A percentile compares a stretch with the other conserved stretches of the same genome.
These are phyloP conservation scores for Boulengeromyrus knoepffleri DNA, from an alignment of 2,113 vertebrate species.

Conservation along the genomic window DNA sequence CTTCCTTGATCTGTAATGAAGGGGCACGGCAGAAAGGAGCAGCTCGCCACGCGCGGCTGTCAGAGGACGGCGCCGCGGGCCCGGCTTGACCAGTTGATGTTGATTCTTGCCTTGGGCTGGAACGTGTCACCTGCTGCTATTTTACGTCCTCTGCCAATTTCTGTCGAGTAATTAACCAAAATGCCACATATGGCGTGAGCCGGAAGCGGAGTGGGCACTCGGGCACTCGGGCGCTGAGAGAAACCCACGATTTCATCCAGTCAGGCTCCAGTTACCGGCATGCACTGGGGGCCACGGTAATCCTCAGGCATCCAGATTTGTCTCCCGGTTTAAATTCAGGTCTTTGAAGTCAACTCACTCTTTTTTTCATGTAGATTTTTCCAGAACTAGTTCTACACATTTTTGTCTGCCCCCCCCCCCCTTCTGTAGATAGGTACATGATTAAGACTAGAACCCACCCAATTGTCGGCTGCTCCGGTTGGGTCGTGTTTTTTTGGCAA, in stretches of 20 bases:
- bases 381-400: neutral
- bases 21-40: conserved; percentile 17
- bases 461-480: neutral
- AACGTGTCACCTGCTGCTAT: conserved; percentile 36
- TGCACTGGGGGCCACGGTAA: neutral
- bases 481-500: neutral
- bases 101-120: conserved; percentile 35
- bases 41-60: neutral
- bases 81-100: conserved; percentile 38
- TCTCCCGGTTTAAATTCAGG: neutral
- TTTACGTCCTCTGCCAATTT: conserved; percentile 35
- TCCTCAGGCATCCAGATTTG: neutral
- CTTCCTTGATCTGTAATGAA: conserved; percentile 42
- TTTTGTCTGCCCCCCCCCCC: neutral
- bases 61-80: neutral
- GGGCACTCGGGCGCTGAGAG: neutral
- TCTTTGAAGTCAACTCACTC: neutral
- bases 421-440: neutral
- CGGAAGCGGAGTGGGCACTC: conserved; percentile 1
- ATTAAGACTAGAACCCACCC: neutral
- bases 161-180: conserved; percentile 33
- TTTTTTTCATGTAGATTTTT: neutral
- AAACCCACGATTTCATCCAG: neutral
- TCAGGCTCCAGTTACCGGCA: neutral
- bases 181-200: conserved; percentile 25